Evolutionary conservation across 2,113 vertebrate species (phyloP).

Genomic region (Cyphomyrus plagiostoma): DNA sequence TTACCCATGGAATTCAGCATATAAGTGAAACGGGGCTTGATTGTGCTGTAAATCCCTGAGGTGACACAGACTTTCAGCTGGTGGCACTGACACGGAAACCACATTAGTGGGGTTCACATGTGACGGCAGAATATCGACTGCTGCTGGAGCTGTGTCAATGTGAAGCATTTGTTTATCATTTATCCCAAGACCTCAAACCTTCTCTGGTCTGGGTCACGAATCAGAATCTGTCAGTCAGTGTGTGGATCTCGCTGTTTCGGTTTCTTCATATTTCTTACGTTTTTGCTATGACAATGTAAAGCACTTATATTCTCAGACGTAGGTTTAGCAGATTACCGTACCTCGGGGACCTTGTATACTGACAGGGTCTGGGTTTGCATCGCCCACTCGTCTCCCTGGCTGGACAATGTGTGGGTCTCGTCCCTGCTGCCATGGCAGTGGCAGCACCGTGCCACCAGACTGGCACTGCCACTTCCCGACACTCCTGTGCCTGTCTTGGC

Average conservation of each 20-base stretch:
- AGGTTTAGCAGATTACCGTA: neutral
- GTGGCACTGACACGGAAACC: slow-evolving; percentile 15
- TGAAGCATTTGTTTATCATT: neutral
- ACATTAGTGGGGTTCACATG: neutral
- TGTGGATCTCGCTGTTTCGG: neutral
- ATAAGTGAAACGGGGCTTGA: neutral
- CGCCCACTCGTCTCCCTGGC: neutral
- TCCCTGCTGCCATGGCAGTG: neutral
- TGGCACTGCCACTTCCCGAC: slow-evolving; percentile 19
- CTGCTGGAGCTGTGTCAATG: no score
- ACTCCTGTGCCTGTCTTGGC: slow-evolving; percentile 12
- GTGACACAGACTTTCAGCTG: neutral
- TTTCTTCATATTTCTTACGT: neutral
- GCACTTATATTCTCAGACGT: slow-evolving; percentile 30
- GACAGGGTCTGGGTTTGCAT: neutral
- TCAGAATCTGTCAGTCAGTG: neutral
- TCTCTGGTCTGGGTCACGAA: neutral
- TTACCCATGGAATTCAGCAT: neutral
- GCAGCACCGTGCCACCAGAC: neutral
- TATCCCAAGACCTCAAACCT: neutral
- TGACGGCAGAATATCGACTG: neutral
- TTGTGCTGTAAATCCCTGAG: neutral
- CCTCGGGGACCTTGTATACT: neutral
- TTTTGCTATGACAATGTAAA: slow-evolving; percentile 27
- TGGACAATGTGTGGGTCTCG: neutral